Evolutionary conservation across 2,113 vertebrate species (phyloP).

Genomic region (Capreolus pygargus): DNA sequence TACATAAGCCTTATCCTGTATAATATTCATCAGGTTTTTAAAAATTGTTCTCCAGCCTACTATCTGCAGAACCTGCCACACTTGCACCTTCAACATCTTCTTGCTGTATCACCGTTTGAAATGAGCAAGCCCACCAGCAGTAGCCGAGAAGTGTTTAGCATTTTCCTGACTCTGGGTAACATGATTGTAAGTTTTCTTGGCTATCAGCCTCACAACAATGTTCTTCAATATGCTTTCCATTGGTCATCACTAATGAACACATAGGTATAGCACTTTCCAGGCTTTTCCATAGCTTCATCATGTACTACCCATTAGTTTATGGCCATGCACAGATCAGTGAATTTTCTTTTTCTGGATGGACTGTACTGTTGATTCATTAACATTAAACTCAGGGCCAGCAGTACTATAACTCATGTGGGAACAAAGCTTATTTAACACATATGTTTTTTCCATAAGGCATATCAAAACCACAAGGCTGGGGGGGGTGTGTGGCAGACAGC

Average conservation of each 20-base stretch:
- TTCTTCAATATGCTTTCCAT: background rate
- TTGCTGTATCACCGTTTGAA: background rate
- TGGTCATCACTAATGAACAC: background rate
- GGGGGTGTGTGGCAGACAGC: accelerated
- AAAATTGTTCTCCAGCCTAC: background rate
- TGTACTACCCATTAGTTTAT: background rate
- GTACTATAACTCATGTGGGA: background rate
- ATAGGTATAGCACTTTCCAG: background rate
- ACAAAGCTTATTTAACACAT: background rate
- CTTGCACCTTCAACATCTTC: background rate
- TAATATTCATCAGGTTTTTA: background rate
- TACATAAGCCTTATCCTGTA: background rate
- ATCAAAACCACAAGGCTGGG: background rate
- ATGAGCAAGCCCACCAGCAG: background rate
- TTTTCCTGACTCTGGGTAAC: background rate
- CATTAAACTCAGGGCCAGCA: background rate
- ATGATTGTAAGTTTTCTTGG: background rate
- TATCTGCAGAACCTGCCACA: background rate
- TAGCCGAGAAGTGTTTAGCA: background rate
- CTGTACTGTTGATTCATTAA: background rate
- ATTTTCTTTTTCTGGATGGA: background rate
- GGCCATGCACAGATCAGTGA: background rate
- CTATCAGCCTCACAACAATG: background rate
- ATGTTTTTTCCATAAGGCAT: background rate
- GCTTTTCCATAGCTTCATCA: background rate